phyloP scores from a whole-genome alignment of 2,888 invertebrate genomes.

The Amphiduros pacificus region DNA sequence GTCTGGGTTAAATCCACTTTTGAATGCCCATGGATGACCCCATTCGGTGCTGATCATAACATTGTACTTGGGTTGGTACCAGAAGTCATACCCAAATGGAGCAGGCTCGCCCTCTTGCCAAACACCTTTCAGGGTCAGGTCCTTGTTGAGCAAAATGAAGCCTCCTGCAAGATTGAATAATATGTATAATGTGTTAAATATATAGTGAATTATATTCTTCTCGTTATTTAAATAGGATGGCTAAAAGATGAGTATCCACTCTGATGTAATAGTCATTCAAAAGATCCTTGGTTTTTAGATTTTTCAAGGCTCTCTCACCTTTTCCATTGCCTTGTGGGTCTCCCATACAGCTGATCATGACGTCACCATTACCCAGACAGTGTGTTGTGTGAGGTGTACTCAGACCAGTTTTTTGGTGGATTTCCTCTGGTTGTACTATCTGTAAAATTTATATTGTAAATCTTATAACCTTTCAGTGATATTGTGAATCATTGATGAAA shows the following conservation, averaged over 20 bases:
- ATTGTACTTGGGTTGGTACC: constrained; percentile 95
- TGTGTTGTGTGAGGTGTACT: constrained; percentile 92
- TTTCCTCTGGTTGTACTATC: constrained; percentile 79
- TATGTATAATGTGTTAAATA: too few species aligned
- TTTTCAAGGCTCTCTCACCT: too few species aligned
- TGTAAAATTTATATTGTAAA: constrained; percentile 58
- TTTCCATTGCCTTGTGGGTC: constrained; percentile 81
- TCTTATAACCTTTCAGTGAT: too few species aligned
- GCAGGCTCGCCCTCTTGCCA: constrained; percentile 55
- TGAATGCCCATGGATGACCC: constrained; percentile 85
- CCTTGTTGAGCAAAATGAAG: constrained; percentile 83
- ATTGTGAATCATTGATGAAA: too few species aligned
- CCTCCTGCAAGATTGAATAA: constrained; percentile 62
- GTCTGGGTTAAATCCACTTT: constrained; percentile 65
- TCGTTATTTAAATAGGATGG: too few species aligned
- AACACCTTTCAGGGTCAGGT: constrained; percentile 70
- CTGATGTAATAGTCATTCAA: too few species aligned
- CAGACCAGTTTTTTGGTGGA: constrained; percentile 72
- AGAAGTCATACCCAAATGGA: constrained; percentile 86
- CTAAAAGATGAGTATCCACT: too few species aligned
- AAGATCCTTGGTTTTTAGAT: too few species aligned
- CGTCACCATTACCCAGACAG: constrained; percentile 86
- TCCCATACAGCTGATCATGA: constrained; percentile 95
- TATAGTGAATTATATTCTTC: too few species aligned
- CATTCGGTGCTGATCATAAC: constrained; percentile 90